Conservation (phyloP, 2,888 invertebrate genomes). For the Torymus texanus region DNA sequence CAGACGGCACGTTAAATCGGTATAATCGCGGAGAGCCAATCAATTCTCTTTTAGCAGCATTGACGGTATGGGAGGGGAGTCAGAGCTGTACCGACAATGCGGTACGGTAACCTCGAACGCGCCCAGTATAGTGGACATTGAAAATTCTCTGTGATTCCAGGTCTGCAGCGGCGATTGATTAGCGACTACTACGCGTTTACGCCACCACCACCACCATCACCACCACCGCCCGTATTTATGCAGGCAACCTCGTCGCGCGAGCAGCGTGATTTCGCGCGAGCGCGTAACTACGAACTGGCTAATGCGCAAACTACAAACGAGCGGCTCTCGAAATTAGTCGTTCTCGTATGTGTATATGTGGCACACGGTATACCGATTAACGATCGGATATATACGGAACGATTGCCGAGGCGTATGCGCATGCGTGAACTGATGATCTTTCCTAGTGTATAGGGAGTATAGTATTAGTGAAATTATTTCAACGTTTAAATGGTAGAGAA, state of each 20-base stretch:
- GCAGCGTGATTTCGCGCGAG: constrained; percentile 62
- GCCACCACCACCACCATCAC: background rate
- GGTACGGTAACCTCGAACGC: background rate
- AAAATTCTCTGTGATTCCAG: constrained; percentile 68
- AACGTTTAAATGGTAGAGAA: background rate
- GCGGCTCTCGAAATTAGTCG: constrained; percentile 59
- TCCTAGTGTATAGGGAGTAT: background rate
- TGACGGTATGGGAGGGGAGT: background rate
- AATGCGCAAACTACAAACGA: constrained; percentile 57
- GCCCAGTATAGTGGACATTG: constrained; percentile 56
- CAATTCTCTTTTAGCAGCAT: constrained; percentile 63
- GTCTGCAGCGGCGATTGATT: constrained; percentile 64
- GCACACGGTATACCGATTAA: constrained; percentile 55
- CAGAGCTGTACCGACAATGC: background rate
- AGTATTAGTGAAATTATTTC: constrained; percentile 23
- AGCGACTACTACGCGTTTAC: constrained; percentile 46
- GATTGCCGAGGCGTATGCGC: constrained; percentile 20
- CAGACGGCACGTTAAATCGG: constrained; percentile 11
- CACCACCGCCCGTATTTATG: constrained; percentile 66
- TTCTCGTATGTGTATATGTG: background rate
- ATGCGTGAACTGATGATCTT: constrained; percentile 41
- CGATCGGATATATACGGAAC: constrained; percentile 55
- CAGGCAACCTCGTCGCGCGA: constrained; percentile 65
- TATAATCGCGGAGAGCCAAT: constrained; percentile 58
- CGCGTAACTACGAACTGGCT: constrained; percentile 12